A percentile compares a stretch with the other conserved stretches of the same genome.
Conservation (phyloP, 2,888 invertebrate species). For the Tiphia femorata region DNA sequence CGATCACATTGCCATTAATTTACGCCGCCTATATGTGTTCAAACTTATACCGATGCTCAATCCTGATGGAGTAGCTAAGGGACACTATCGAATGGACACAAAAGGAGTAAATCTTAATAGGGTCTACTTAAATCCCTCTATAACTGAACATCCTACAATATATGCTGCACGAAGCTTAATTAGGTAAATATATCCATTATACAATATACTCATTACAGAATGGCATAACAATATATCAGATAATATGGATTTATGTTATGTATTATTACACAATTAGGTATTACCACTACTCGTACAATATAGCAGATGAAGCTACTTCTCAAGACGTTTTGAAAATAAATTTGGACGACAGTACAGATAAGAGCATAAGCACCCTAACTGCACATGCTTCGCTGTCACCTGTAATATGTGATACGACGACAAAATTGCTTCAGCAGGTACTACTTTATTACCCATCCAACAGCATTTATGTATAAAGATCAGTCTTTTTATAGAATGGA, state of each 20-base stretch:
- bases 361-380: conserved; percentile 22
- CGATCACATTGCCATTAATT: conserved; percentile 80
- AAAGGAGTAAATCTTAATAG: conserved; percentile 90
- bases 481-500: background rate
- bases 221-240: too few relatives aligned
- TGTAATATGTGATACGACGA: conserved; percentile 53
- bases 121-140: conserved; percentile 85
- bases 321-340: conserved; percentile 35
- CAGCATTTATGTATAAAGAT: background rate
- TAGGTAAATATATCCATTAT: conserved; percentile 70
- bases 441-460: conserved; percentile 1
- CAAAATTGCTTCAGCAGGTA: conserved; percentile 60
- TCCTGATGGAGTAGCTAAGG: conserved; percentile 90
- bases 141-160: conserved; percentile 83
- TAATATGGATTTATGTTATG: conserved; percentile 6
- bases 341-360: conserved; percentile 35
- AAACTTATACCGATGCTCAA: conserved; percentile 92
- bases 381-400: conserved; percentile 39
- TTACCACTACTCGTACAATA: conserved; percentile 78
- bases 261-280: conserved; percentile 70
- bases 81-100: conserved; percentile 89
- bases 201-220: background rate
- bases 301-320: conserved; percentile 69
- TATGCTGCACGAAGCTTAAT: conserved; percentile 86
- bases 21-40: conserved; percentile 86